These are phyloP conservation scores for Margarornis squamiger DNA, from an alignment of 2,797 vertebrate species.

Conservation along the genomic window DNA sequence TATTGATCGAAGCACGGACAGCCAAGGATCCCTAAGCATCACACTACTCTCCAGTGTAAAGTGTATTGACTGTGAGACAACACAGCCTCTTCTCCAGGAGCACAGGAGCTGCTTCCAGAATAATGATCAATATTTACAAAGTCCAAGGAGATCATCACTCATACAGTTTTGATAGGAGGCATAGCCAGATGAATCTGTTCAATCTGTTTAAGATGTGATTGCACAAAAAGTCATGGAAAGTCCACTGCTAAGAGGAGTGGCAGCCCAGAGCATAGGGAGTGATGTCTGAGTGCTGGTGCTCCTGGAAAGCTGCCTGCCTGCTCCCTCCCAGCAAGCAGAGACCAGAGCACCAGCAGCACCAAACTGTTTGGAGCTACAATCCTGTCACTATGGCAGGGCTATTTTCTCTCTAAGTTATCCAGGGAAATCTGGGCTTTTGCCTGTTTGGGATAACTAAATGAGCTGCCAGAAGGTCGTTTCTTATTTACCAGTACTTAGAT, in stretches of 20 bases:
- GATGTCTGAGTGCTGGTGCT: neutral
- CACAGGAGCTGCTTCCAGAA: neutral
- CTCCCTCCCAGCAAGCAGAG: neutral
- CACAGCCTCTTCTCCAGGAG: neutral
- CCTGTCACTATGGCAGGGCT: neutral
- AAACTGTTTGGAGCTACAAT: fast-evolving
- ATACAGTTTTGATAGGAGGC: neutral
- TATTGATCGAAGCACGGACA: neutral
- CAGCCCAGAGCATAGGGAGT: neutral
- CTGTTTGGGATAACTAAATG: neutral
- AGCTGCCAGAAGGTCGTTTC: neutral
- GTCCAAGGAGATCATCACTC: neutral
- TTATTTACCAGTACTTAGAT: neutral
- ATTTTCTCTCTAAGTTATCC: neutral
- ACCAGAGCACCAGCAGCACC: fast-evolving
- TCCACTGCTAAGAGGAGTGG: neutral
- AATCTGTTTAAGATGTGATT: neutral
- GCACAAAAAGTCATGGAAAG: neutral
- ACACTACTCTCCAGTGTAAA: neutral
- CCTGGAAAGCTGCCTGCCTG: neutral
- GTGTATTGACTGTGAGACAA: neutral
- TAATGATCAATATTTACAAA: neutral
- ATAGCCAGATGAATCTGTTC: neutral
- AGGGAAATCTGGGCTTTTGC: neutral
- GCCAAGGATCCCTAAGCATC: neutral